Conservation (phyloP, 2,888 invertebrate species). For the Stegana nigrithorax region DNA sequence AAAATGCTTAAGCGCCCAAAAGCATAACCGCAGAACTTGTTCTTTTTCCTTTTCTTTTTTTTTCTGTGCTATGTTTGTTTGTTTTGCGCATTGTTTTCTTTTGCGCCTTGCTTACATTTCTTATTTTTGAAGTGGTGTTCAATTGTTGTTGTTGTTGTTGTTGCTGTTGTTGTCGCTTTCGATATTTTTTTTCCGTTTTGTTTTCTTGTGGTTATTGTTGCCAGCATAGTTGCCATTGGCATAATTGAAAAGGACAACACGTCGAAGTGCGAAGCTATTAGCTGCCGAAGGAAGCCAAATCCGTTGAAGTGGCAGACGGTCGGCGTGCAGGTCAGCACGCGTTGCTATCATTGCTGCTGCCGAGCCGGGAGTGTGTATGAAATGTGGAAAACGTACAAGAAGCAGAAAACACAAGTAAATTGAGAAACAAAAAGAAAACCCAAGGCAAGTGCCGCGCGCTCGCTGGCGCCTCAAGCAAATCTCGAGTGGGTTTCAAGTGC, state of each 20-base stretch:
- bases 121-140: background rate
- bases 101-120: background rate
- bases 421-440: background rate
- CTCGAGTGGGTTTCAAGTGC: background rate
- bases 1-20: conserved; percentile 49
- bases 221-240: conserved; percentile 20
- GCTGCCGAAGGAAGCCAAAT: too few species aligned
- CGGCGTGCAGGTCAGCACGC: background rate
- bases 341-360: conserved; percentile 53
- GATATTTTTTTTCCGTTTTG: background rate
- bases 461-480: too few species aligned
- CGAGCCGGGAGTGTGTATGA: background rate
- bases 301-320: background rate
- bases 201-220: background rate
- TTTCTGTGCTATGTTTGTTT: background rate
- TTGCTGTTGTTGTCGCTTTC: background rate
- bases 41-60: background rate
- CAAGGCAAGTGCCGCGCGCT: too few species aligned
- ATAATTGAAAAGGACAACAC: conserved; percentile 63
- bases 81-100: background rate
- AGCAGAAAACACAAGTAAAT: background rate
- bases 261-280: conserved; percentile 53
- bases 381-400: background rate
- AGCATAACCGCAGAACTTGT: conserved; percentile 14
- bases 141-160: background rate